These are phyloP conservation scores for Macrobrachium nipponense DNA, from an alignment of 1,140 invertebrate species.

Conservation along the genomic window DNA sequence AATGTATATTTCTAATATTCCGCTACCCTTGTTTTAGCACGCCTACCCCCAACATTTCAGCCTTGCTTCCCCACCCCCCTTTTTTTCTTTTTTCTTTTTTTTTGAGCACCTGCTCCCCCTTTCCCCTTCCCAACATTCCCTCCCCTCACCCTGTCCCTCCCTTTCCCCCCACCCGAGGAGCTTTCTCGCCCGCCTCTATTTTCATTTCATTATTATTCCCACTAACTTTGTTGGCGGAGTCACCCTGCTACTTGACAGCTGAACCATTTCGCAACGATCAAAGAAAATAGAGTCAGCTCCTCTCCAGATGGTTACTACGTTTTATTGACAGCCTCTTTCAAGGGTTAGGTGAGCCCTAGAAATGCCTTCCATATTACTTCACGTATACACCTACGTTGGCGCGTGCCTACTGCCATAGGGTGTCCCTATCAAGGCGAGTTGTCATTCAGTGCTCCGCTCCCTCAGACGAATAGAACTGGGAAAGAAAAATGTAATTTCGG, in stretches of 20 bases:
- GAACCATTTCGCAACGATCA: slow-evolving; percentile 56
- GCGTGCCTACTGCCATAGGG: too few species aligned
- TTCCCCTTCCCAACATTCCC: not conserved
- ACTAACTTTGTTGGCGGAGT: slow-evolving; percentile 54
- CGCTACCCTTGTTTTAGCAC: too few species aligned
- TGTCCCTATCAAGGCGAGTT: not conserved
- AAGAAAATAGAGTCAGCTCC: slow-evolving; percentile 45
- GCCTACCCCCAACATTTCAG: too few species aligned
- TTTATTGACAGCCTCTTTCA: slow-evolving; percentile 17
- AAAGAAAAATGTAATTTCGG: too few species aligned
- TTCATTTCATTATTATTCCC: slow-evolving; percentile 53
- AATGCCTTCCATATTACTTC: not conserved
- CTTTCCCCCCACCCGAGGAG: not conserved
- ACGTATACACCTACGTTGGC: not conserved
- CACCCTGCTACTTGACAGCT: slow-evolving; percentile 49
- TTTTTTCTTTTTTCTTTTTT: not conserved
- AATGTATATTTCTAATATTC: too few species aligned
- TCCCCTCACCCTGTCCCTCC: not conserved
- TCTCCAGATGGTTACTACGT: not conserved
- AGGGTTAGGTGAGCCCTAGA: not conserved
- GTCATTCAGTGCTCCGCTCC: not conserved
- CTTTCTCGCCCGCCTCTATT: slow-evolving; percentile 38
- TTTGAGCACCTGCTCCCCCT: not conserved
- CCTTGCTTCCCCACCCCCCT: not conserved
- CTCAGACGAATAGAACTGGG: too few species aligned